These are phyloP conservation scores for Pipistrellus pygmaeus DNA, from an alignment of 2,797 vertebrate genomes.

Conservation along the genomic window DNA sequence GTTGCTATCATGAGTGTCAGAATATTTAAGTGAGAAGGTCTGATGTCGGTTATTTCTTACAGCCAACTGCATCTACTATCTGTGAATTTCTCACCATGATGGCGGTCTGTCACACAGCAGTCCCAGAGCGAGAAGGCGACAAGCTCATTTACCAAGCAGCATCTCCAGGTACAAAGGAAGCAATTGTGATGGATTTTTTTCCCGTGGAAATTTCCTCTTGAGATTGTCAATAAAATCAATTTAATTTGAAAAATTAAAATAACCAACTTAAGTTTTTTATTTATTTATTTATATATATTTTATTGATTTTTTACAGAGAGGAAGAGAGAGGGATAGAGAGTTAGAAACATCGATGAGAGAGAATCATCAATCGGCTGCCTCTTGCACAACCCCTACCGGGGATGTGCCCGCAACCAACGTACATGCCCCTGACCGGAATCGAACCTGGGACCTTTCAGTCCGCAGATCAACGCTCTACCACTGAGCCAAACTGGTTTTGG, in stretches of 20 bases:
- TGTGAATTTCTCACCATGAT: constrained; percentile 99
- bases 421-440: too few relatives aligned
- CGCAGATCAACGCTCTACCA: too few relatives aligned
- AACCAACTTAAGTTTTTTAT: constrained; percentile 24
- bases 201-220: constrained; percentile 27
- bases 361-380: too few relatives aligned
- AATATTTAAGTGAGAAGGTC: neutral
- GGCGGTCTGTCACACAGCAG: constrained; percentile 99
- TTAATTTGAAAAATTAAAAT: constrained; percentile 39
- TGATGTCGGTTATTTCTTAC: constrained; percentile 55
- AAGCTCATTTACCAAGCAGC: constrained; percentile 97
- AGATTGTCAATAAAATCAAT: neutral
- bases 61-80: constrained; percentile 97
- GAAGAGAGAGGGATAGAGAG: too few relatives aligned
- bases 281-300: too few relatives aligned
- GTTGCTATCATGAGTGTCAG: neutral
- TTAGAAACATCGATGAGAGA: too few relatives aligned
- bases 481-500: too few relatives aligned
- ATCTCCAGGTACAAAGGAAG: constrained; percentile 93
- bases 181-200: neutral
- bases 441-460: too few relatives aligned
- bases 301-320: too few relatives aligned
- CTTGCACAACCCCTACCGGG: too few relatives aligned
- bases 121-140: constrained; percentile 94
- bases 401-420: too few relatives aligned